Conservation (phyloP, 2,113 vertebrate genomes). For the Toxotes jaculatrix region DNA sequence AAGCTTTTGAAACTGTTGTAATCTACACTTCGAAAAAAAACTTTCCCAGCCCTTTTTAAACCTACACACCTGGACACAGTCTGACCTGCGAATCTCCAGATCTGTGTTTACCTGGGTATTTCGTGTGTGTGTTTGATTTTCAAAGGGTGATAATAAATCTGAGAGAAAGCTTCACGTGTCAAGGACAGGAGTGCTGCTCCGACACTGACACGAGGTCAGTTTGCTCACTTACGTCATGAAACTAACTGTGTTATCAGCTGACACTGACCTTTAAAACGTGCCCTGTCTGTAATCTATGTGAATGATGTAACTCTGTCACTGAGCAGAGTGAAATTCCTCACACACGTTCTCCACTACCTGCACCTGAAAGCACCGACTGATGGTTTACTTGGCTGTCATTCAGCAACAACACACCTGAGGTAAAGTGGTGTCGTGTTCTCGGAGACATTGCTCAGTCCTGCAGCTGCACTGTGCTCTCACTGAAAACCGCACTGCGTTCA, state of each 20-base stretch:
- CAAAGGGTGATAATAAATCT: not conserved
- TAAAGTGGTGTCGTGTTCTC: too few relatives aligned
- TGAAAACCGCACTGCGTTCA: too few relatives aligned
- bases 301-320: not conserved
- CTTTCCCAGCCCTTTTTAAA: not conserved
- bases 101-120: not conserved
- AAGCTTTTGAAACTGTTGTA: too few relatives aligned
- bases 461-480: too few relatives aligned
- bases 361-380: not conserved
- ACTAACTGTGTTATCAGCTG: slow-evolving; percentile 51
- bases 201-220: slow-evolving; percentile 35
- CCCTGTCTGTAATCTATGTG: slow-evolving; percentile 34
- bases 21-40: not conserved
- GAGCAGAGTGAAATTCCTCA: not conserved
- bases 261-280: slow-evolving; percentile 45
- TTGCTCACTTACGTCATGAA: slow-evolving; percentile 14
- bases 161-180: not conserved
- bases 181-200: slow-evolving; percentile 28
- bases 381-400: too few relatives aligned
- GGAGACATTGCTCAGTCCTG: too few relatives aligned
- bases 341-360: not conserved
- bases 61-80: not conserved
- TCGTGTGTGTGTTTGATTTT: not conserved
- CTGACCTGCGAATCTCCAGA: not conserved
- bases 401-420: too few relatives aligned